Evolutionary conservation across 1,140 invertebrate species (phyloP), one percentile per base, ranked within the genome.

Genomic region (Drosophila pseudoananassae): DNA sequence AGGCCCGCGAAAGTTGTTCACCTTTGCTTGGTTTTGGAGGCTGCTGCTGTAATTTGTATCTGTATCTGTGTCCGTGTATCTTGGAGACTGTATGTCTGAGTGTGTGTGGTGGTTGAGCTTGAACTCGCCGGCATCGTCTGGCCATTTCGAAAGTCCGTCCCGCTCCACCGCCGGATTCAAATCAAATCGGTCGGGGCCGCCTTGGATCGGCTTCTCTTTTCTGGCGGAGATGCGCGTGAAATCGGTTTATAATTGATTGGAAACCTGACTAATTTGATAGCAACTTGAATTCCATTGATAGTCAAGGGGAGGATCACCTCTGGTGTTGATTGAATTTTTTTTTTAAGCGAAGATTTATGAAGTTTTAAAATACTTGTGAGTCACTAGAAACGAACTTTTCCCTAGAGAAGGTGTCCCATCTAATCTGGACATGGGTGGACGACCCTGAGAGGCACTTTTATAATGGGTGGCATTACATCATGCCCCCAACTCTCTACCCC

Each of bases 1-100:
- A 23, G 46, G 14, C 59, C 69, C 82, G 82, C 82, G 82, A 87
- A 85, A 85, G 82, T 85, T 85, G 82, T 85, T 85, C 82, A 85
- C 82, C 82, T 85, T 85, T 85, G 81, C 56, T 53, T 46, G 15
- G 57, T 81, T 84, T 81, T 87, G 78, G 81, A 87, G 82, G 82
- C 74, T 85, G 82, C 57, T 85, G 82, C 57, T 46, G 45, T 66
- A 49, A 47, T 43, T 64, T 65, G 76, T 75, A 80, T 66, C 63
- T 69, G 76, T 66, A 73, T 80, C 58, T 78, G 59, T 52, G 64
- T 76, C 58, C 74, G 59, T 52, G 64, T 36, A 36, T 36, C 69
- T 56, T 27, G 25, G 25, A 7, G 25, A 5, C 25, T 27, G 69
- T 29, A 25, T 56, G 27, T 15, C 38, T 57, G 54, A 27, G 33